Conservation (phyloP, 2,113 vertebrate species). For the Coreoperca whiteheadi region DNA sequence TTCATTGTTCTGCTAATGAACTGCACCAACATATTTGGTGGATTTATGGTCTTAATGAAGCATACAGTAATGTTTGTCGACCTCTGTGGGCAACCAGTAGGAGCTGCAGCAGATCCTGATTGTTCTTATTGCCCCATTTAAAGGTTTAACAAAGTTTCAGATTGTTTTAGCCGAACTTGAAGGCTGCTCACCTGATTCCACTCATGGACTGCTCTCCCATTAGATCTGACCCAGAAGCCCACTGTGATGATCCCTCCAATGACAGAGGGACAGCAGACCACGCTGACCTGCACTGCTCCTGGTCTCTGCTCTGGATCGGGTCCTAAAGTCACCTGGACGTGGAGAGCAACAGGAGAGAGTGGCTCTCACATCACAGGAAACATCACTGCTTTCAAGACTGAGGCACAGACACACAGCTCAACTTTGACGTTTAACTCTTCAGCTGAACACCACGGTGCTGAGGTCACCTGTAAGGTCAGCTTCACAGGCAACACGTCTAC, state of each 20-base stretch:
- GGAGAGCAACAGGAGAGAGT: constrained; percentile 10
- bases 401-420: constrained; percentile 31
- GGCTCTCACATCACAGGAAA: neutral
- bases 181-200: neutral
- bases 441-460: constrained; percentile 42
- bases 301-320: constrained; percentile 28
- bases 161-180: neutral
- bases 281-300: constrained; percentile 62
- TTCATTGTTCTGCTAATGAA: neutral
- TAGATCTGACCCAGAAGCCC: constrained; percentile 60
- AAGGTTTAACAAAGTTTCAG: accelerated
- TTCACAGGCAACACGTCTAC: neutral
- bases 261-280: constrained; percentile 48
- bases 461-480: constrained; percentile 55
- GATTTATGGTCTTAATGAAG: neutral
- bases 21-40: neutral
- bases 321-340: constrained; percentile 54
- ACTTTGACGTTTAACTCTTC: constrained; percentile 55
- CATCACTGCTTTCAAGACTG: neutral
- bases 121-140: neutral
- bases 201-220: neutral
- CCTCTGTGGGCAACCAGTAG: neutral
- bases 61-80: neutral
- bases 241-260: constrained; percentile 49
- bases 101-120: neutral